phyloP scores from a whole-genome alignment of 2,113 vertebrate genomes.

The Numenius arquata region DNA sequence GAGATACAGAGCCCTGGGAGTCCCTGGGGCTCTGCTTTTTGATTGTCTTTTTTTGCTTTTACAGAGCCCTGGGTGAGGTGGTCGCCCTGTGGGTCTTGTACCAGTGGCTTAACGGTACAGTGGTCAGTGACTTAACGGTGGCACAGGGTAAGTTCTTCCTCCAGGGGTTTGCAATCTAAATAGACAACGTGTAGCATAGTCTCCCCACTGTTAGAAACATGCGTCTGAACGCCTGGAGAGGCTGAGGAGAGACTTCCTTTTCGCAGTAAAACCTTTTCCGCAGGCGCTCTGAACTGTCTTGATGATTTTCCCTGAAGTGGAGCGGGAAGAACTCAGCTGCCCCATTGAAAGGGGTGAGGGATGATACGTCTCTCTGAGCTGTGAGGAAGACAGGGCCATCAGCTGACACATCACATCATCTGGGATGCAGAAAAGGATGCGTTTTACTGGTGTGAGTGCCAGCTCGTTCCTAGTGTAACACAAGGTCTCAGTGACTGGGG shows the following conservation, averaged over 20 bases:
- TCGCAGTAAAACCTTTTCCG: neutral
- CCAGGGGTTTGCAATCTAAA: neutral
- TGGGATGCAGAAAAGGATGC: neutral
- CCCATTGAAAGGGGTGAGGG: neutral
- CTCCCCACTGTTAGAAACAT: neutral
- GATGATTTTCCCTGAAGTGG: neutral
- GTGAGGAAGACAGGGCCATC: neutral
- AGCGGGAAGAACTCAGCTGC: neutral
- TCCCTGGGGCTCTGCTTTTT: neutral
- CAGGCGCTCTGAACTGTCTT: neutral
- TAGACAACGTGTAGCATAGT: fast-evolving
- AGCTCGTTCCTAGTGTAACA: neutral
- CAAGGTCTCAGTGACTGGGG: neutral
- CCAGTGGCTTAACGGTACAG: neutral
- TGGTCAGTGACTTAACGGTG: neutral
- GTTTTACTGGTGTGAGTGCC: neutral
- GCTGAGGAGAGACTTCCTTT: neutral
- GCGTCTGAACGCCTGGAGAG: neutral
- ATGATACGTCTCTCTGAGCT: neutral
- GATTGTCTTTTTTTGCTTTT: neutral
- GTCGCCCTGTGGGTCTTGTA: neutral
- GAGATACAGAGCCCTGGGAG: neutral
- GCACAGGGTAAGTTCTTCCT: neutral
- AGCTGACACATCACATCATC: neutral
- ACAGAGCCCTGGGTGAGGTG: neutral